Evolutionary conservation across 2,888 invertebrate species (phyloP).

Genomic region (Hymenopus coronatus): DNA sequence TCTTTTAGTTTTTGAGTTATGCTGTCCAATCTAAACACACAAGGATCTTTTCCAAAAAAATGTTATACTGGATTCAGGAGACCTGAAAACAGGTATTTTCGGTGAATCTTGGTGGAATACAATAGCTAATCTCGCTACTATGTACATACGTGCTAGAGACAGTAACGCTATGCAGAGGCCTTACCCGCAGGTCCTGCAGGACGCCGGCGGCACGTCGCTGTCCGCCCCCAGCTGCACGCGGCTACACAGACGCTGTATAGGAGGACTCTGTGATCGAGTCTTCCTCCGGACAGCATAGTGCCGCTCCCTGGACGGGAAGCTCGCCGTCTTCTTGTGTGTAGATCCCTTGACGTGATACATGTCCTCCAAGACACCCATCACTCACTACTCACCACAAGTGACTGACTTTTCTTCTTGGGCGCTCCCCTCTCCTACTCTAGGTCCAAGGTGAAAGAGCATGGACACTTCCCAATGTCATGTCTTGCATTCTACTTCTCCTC

Average conservation of each 20-base stretch:
- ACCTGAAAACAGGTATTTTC: too few relatives aligned
- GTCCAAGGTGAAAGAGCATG: background rate
- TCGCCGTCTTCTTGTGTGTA: constrained; percentile 50
- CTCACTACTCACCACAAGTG: background rate
- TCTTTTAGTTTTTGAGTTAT: too few relatives aligned
- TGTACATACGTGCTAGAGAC: too few relatives aligned
- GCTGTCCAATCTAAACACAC: too few relatives aligned
- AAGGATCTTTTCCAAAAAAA: too few relatives aligned
- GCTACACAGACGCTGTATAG: background rate
- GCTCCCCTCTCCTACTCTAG: background rate
- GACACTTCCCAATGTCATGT: background rate
- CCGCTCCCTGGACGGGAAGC: constrained; percentile 66
- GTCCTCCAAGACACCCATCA: background rate
- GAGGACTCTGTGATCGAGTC: constrained; percentile 42
- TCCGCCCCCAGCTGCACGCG: constrained; percentile 5
- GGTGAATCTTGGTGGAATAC: too few relatives aligned
- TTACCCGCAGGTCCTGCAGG: background rate
- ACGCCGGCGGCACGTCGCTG: background rate
- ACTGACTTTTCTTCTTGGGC: background rate
- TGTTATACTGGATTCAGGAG: too few relatives aligned
- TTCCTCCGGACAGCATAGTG: constrained; percentile 64
- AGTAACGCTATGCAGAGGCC: too few relatives aligned
- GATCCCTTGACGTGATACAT: background rate
- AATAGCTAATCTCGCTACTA: too few relatives aligned
- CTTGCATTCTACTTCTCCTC: too few relatives aligned